Base-by-base conservation (phyloP, 2,888 invertebrate species). In the Blastobasis adustella region DNA sequence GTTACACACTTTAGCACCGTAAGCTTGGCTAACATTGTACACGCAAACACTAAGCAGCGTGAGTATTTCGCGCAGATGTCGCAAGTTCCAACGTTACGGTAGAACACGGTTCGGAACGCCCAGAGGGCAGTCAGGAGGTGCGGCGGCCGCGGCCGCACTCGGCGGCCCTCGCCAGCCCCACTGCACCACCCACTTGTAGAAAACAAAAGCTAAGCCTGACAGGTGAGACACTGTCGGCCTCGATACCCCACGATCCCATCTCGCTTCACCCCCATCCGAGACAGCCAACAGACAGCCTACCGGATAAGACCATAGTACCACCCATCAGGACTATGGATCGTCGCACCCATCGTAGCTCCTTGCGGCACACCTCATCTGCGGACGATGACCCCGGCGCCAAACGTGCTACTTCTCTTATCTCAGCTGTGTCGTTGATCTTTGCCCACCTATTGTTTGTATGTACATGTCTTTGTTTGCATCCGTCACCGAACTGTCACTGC, bases 161-260 rank as follows among this genome's bases (percentile, higher is more conserved):
- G 66, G 86, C 93, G 69, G 90, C 92, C 73, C 84, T 93, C 64
- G 89, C 90, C 72, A 91, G 91, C 72, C 91, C 91, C 50, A 91
- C 91, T 62, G 90, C 91, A 55, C 90, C 91, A 63, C 89, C 90
- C 65, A 89, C 89, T 67, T 83, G 90, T 78, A 89, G 92, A 76
- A 93, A 93, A 79, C 92, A 92, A 73, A 91, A 92, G 76, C 92
- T 93, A 79, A 92, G 92, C 82, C 92, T 93, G 83, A 86, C 89
- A 86, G 89, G 90, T 90, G 89, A 87, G 82, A 76, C 60, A 58
- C 73, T 74, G 73, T 72, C 74, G 71, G 71, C 70, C 65, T 61
- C 58, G n/a, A n/a, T 66, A 67, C 67, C 66, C 62, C 54, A 59
- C 63, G 55, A 58, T 61, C 59, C 52, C 45, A 49, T 43, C 48